Conservation (phyloP, 2,113 vertebrate genomes). For the Trogon melanurus region DNA sequence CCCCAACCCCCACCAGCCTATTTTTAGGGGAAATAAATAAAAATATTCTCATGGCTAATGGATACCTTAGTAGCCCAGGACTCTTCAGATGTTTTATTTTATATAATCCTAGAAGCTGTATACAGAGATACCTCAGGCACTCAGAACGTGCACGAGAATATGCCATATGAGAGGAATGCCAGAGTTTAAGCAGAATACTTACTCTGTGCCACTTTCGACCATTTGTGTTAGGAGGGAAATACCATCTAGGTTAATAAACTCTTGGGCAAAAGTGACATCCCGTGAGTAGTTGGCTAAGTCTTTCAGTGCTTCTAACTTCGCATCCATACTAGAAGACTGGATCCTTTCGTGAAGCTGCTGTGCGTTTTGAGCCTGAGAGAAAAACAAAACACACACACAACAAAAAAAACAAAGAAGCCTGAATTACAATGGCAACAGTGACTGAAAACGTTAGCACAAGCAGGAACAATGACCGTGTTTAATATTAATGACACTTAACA, state of each 20-base stretch:
- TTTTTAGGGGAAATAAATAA: background rate
- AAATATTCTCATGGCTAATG: background rate
- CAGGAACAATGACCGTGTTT: background rate
- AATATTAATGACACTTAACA: background rate
- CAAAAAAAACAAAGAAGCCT: background rate
- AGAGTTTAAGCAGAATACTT: slow-evolving; percentile 68
- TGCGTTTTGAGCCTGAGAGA: slow-evolving; percentile 87
- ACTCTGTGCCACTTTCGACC: slow-evolving; percentile 98
- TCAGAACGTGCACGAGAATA: background rate
- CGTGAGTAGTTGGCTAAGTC: slow-evolving; percentile 92
- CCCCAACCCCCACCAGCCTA: background rate
- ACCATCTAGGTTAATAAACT: slow-evolving; percentile 98
- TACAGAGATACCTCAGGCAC: background rate
- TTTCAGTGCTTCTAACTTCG: slow-evolving; percentile 95
- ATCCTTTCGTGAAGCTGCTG: slow-evolving; percentile 92
- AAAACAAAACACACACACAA: background rate
- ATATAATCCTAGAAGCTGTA: background rate
- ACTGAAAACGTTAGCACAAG: background rate
- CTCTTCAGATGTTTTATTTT: background rate
- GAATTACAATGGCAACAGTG: background rate
- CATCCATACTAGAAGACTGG: slow-evolving; percentile 96
- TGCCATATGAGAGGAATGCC: rapidly evolving
- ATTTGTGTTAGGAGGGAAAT: slow-evolving; percentile 96
- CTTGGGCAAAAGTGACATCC: slow-evolving; percentile 95
- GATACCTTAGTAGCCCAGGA: background rate